These are phyloP conservation scores for Acleris laterana DNA, from an alignment of 2,888 invertebrate genomes.

Conservation along the genomic window DNA sequence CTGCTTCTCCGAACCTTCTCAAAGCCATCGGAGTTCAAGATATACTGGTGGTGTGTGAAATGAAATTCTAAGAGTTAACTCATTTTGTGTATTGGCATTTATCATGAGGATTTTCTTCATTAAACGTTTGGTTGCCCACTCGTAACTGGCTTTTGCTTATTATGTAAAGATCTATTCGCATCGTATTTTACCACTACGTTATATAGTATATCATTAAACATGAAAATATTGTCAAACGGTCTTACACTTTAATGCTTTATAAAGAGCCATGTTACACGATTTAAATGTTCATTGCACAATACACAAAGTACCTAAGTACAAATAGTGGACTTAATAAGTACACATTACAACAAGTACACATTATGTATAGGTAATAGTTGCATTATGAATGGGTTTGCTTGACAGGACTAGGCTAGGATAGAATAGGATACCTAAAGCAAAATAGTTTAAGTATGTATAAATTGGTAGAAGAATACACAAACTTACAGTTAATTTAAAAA, in stretches of 20 bases:
- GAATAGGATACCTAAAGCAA: too few relatives aligned
- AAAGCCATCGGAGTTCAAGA: constrained; percentile 44
- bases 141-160: constrained; percentile 8
- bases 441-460: too few relatives aligned
- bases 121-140: constrained; percentile 24
- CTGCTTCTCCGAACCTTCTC: constrained; percentile 32
- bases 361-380: too few relatives aligned
- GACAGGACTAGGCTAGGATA: too few relatives aligned
- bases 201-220: neutral
- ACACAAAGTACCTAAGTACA: too few relatives aligned
- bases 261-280: neutral
- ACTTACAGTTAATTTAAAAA: too few relatives aligned
- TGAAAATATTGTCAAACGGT: too few relatives aligned
- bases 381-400: too few relatives aligned
- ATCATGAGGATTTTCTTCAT: constrained; percentile 29
- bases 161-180: constrained; percentile 16
- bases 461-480: too few relatives aligned
- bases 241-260: neutral
- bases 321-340: too few relatives aligned
- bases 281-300: too few relatives aligned
- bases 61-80: constrained; percentile 30
- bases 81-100: constrained; percentile 21
- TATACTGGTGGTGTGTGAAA: constrained; percentile 44
- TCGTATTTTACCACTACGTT: neutral
- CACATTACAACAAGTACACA: too few relatives aligned